Conservation (phyloP, 2,113 vertebrate genomes). For the Oreotragus oreotragus region DNA sequence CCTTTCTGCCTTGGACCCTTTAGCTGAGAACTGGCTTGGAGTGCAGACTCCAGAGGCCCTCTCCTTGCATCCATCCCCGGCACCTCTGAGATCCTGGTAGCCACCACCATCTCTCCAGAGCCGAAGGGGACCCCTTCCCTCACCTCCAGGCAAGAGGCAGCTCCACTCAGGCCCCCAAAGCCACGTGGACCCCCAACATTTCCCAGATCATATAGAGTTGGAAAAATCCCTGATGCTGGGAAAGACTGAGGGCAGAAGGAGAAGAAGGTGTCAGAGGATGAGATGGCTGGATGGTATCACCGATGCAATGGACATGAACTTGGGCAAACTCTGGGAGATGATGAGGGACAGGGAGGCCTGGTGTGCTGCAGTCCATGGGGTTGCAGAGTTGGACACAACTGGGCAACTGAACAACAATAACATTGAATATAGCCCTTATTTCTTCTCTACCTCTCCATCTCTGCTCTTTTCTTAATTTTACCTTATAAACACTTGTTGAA, state of each 20-base stretch:
- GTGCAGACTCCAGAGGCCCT: neutral
- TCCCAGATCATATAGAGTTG: neutral
- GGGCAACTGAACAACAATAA: neutral
- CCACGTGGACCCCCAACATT: neutral
- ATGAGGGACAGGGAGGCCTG: neutral
- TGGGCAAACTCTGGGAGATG: neutral
- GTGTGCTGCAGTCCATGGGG: neutral
- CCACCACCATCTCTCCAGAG: neutral
- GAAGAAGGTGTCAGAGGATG: neutral
- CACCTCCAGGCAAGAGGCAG: neutral
- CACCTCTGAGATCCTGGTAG: neutral
- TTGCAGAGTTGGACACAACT: neutral
- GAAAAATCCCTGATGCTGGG: neutral
- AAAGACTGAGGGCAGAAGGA: neutral
- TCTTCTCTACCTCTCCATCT: neutral
- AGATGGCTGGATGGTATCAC: neutral
- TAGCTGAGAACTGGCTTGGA: neutral
- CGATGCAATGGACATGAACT: neutral
- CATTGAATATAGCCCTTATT: neutral
- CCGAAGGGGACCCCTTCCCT: neutral
- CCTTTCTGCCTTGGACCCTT: neutral
- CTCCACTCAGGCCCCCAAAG: neutral
- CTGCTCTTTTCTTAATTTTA: neutral
- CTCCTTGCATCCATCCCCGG: neutral
- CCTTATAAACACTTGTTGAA: conserved; percentile 16